Conservation (phyloP, 2,888 invertebrate species). For the Platycheirus rosarum region DNA sequence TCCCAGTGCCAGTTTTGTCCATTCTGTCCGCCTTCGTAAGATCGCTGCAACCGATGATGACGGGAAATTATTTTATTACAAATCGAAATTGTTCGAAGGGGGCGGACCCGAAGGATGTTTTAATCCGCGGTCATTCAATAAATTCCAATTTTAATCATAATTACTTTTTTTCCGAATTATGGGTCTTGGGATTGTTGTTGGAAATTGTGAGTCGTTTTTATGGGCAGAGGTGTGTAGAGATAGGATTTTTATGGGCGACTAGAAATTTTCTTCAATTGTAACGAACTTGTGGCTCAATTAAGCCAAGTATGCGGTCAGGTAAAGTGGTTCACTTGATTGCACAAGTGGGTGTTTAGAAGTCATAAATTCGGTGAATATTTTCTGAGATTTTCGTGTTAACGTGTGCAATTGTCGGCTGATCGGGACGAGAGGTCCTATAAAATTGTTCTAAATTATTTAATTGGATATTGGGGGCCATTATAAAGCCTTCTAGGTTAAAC, state of each 20-base stretch:
- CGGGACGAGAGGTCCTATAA: not conserved
- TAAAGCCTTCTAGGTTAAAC: too few relatives aligned
- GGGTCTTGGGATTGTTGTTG: not conserved
- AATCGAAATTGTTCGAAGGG: constrained; percentile 76
- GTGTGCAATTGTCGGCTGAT: not conserved
- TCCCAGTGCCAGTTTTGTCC: constrained; percentile 20
- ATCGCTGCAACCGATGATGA: constrained; percentile 71
- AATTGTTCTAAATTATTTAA: not conserved
- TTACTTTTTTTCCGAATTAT: constrained; percentile 65
- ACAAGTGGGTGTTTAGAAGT: constrained; percentile 61
- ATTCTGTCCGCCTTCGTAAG: constrained; percentile 61
- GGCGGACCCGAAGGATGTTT: constrained; percentile 76
- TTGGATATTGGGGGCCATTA: too few relatives aligned
- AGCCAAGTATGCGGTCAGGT: constrained; percentile 20
- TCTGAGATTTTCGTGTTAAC: constrained; percentile 14
- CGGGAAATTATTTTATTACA: constrained; percentile 77
- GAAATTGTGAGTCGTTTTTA: constrained; percentile 29
- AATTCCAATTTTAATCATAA: constrained; percentile 76
- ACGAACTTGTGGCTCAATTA: constrained; percentile 67
- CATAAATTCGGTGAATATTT: constrained; percentile 54
- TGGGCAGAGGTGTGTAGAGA: constrained; percentile 70
- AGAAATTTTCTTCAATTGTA: constrained; percentile 34
- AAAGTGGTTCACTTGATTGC: constrained; percentile 62
- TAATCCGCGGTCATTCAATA: constrained; percentile 76
- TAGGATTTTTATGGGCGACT: constrained; percentile 62